Evolutionary conservation across 2,797 vertebrate genomes (phyloP), one percentile per base, ranked within the genome.

Genomic region (Manis pentadactyla): DNA sequence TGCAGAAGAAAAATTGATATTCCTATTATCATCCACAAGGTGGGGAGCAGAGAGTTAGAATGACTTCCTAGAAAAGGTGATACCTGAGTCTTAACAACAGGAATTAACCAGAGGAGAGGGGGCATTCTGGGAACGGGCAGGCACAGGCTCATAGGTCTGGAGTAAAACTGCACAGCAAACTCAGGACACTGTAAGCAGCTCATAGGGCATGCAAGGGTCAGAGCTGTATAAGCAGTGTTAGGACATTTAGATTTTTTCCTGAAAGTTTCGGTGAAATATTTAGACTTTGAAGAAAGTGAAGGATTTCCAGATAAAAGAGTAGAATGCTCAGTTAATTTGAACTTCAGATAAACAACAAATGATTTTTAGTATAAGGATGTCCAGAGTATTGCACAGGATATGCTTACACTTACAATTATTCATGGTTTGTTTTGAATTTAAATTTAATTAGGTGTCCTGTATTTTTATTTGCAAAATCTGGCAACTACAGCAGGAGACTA

Each of bases 391-490:
- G 9, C 27, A 79, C 46, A 7, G 49, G 31, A 64, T 29, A 79
- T n/a, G 79, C 19, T 64, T 77, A 74, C 34, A 59, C 25, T 89
- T 83, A 73, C 59, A 91, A 93, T 79, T 93, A 92, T 69, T 71
- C 59, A 84, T 46, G 39, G 59, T 87, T 93, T 87, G 63, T 81
- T 25, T 96, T 63, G 73, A 93, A 90, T 77, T 91, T 82, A 95
- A 94, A 82, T 95, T 77, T 95, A 83, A 93, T 34, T 46, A 55
- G 7, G 9, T 79, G 13, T 10, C 53, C 21, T 95, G n/a, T 79
- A 59, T 94, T 95, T 95, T 92, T 84, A 53, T 89, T 78, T 92
- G 86, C 37, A 77, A 93, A 89, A 95, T 87, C 57, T 94, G 74
- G 51, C 42, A 79, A 75, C n/a, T 9, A 86, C 75, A 87, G 46